phyloP scores from a whole-genome alignment of 2,888 invertebrate species.

The Ellobium chinense region DNA sequence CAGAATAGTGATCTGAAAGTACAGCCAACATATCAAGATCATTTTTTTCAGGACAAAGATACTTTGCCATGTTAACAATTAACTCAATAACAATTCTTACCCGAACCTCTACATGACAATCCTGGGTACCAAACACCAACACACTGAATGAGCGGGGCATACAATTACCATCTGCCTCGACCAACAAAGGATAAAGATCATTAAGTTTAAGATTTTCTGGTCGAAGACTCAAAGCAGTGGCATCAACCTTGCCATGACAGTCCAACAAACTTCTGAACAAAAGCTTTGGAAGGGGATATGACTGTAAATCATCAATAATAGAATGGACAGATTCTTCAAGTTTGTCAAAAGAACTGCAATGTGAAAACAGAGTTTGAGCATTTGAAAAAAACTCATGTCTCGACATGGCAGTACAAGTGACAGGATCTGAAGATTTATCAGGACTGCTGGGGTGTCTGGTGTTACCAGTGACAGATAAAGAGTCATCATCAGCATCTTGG shows the following conservation, averaged over 20 bases:
- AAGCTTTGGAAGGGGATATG: not conserved
- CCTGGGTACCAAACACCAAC: not conserved
- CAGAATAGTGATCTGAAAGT: not conserved
- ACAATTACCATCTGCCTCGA: constrained; percentile 2
- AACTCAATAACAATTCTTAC: not conserved
- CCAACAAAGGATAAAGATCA: not conserved
- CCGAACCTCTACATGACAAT: not conserved
- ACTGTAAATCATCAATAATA: not conserved
- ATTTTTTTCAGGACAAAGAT: not conserved
- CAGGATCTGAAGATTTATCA: not conserved
- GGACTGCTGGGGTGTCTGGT: no score
- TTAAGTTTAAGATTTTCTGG: not conserved
- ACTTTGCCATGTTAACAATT: not conserved
- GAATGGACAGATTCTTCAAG: not conserved
- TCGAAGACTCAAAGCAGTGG: not conserved
- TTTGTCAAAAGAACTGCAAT: not conserved
- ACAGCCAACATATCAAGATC: not conserved
- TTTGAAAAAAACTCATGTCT: not conserved
- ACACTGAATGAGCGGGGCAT: constrained; percentile 12
- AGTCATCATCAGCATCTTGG: not conserved
- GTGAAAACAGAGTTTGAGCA: not conserved
- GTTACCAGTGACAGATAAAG: no score
- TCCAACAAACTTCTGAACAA: not conserved
- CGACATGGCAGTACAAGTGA: not conserved
- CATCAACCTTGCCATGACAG: not conserved